Base-by-base conservation (phyloP, 2,797 vertebrate species). In the Poeciliopsis presidionis region DNA sequence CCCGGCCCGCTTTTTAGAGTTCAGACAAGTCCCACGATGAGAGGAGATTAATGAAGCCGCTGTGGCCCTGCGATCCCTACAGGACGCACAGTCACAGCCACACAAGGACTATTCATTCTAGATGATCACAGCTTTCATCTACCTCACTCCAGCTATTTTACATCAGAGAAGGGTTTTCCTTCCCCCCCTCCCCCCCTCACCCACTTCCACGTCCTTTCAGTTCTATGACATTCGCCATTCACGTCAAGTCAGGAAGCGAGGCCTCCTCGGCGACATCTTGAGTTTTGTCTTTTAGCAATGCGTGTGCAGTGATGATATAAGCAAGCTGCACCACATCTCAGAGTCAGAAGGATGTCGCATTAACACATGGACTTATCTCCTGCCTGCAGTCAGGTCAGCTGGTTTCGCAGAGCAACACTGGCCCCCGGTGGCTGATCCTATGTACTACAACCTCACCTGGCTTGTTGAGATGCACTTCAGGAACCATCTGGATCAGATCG, bases 1-100 rank as follows among this genome's bases (percentile, higher is more conserved):
- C 82, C 73, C 36, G 77, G 87, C 88, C 87, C 90, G 89, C 90
- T 91, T 93, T 70, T 90, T 85, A 86, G 89, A 93, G 89, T 92
- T 93, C 89, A 90, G 91, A 92, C 88, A 85, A 88, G 89, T 92
- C 93, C 91, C 92, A 75, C 74, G 88, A 93, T 85, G 90, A 88
- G 13, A 77, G 36, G 86, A 93, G 94, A 94, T 95, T 94, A 94
- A 95, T 95, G 94, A 93, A 93, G 92, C 94, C 79, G 84, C 88
- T 45, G 85, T 86, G 83, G 88, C 87, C 91, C 90, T 82, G 83
- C 91, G 92, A 94, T 91, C 90, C 88, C 90, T 78, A 72, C 92
- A 91, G 89, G 88, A 92, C 88, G 81, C 89, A 84, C 84, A 77
- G 45, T 76, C 78, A 77, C 57, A 43, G 12, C 70, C 67, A 2